Evolutionary conservation across 37 sponge, comb jelly and placozoan species (phyloP).

Genomic region (Aphrocallistes beatrix): DNA sequence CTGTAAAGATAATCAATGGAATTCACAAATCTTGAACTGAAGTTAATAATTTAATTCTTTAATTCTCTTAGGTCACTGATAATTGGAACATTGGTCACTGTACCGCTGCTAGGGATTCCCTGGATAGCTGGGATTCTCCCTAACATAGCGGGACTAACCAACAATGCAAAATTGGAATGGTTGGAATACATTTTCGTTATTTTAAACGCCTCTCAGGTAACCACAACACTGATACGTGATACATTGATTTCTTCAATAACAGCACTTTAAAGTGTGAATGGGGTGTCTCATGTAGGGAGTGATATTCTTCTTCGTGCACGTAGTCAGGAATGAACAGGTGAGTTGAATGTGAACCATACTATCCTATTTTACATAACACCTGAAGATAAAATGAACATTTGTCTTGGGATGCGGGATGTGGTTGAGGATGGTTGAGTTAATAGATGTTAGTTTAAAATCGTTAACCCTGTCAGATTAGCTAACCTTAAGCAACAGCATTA

Average conservation of each 20-base stretch:
- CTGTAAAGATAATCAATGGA: too few relatives aligned
- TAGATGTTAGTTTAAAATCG: too few relatives aligned
- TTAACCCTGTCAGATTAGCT: too few relatives aligned
- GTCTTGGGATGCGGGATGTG: too few relatives aligned
- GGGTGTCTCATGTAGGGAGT: background rate
- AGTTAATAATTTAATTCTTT: background rate
- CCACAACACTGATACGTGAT: too few relatives aligned
- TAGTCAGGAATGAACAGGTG: background rate
- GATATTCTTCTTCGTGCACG: background rate
- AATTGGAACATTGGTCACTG: background rate
- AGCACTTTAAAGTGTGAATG: background rate
- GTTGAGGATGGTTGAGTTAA: too few relatives aligned
- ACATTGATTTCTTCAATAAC: too few relatives aligned
- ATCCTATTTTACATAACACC: too few relatives aligned
- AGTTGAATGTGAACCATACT: too few relatives aligned
- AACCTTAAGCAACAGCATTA: too few relatives aligned
- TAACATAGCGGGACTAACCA: background rate
- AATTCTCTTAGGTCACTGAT: background rate
- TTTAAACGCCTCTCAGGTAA: background rate
- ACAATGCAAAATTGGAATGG: background rate
- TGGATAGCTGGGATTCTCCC: background rate
- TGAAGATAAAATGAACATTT: too few relatives aligned
- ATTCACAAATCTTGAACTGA: too few relatives aligned
- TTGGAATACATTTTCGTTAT: background rate
- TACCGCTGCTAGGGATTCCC: background rate